These are phyloP conservation scores for Patella vulgata DNA, from an alignment of 1,140 invertebrate species.

Conservation along the genomic window DNA sequence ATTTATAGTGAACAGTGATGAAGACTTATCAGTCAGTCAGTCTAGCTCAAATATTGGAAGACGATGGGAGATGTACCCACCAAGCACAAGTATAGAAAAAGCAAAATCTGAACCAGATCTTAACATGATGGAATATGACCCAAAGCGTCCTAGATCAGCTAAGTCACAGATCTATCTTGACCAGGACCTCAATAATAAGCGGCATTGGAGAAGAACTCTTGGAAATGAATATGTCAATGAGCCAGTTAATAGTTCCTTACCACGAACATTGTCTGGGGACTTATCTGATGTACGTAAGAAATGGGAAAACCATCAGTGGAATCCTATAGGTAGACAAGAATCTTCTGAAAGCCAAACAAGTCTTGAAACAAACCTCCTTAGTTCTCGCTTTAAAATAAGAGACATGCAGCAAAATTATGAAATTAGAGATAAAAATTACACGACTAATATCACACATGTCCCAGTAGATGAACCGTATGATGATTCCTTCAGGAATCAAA, in stretches of 20 bases:
- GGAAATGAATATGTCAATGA: conserved; percentile 4
- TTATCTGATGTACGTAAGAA: conserved; percentile 37
- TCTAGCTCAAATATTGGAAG: not conserved
- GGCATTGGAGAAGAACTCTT: not conserved
- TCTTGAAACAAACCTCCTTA: no score
- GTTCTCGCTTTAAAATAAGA: no score
- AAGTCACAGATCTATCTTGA: conserved; percentile 38
- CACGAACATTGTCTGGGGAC: conserved; percentile 40
- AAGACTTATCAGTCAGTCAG: conserved; percentile 21
- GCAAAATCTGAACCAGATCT: conserved; percentile 49
- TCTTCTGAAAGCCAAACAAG: no score
- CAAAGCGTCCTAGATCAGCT: conserved; percentile 38
- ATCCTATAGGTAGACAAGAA: not conserved
- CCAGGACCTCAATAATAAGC: not conserved
- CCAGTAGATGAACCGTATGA: not conserved
- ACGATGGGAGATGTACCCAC: conserved; percentile 23
- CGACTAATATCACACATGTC: not conserved
- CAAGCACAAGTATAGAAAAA: conserved; percentile 15
- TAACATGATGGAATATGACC: conserved; percentile 13
- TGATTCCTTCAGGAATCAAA: not conserved
- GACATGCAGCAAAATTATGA: conserved; percentile 4
- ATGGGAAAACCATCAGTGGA: conserved; percentile 24
- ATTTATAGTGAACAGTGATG: conserved; percentile 56
- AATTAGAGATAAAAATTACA: not conserved
- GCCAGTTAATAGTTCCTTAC: conserved; percentile 1